Evolutionary conservation across 2,113 vertebrate species (phyloP).

Genomic region (Anseranas semipalmata): DNA sequence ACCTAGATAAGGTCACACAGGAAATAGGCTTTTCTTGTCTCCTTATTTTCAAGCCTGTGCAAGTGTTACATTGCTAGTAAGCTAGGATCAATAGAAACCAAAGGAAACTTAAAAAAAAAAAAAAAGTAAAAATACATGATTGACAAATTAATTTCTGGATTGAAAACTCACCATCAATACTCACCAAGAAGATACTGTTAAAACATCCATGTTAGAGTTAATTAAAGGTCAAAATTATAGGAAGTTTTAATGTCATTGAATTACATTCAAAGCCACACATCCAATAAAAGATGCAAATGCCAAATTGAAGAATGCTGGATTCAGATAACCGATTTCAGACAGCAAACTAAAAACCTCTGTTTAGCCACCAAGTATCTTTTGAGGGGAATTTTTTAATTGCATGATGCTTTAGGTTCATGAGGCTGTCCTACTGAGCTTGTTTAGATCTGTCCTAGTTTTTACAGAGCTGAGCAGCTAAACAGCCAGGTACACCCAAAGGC

Average conservation of each 20-base stretch:
- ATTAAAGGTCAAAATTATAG: not conserved
- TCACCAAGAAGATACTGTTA: not conserved
- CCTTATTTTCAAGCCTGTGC: not conserved
- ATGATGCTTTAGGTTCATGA: not conserved
- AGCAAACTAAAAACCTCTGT: not conserved
- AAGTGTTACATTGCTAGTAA: not conserved
- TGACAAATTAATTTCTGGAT: not conserved
- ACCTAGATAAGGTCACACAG: no score
- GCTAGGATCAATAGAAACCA: not conserved
- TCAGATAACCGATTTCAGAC: not conserved
- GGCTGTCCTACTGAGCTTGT: not conserved
- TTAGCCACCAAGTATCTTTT: not conserved
- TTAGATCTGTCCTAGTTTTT: not conserved
- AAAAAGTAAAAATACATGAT: not conserved
- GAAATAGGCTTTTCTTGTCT: not conserved
- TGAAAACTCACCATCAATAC: not conserved
- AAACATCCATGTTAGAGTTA: not conserved
- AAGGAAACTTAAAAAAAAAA: not conserved
- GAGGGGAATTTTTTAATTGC: not conserved
- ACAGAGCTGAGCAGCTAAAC: not conserved
- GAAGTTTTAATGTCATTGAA: not conserved
- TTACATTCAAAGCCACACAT: not conserved
- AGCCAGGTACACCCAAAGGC: not conserved
- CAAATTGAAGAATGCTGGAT: not conserved
- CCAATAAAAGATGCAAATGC: not conserved